These are phyloP conservation scores for Margaritifera margaritifera DNA, from an alignment of 2,888 invertebrate genomes.

Conservation along the genomic window DNA sequence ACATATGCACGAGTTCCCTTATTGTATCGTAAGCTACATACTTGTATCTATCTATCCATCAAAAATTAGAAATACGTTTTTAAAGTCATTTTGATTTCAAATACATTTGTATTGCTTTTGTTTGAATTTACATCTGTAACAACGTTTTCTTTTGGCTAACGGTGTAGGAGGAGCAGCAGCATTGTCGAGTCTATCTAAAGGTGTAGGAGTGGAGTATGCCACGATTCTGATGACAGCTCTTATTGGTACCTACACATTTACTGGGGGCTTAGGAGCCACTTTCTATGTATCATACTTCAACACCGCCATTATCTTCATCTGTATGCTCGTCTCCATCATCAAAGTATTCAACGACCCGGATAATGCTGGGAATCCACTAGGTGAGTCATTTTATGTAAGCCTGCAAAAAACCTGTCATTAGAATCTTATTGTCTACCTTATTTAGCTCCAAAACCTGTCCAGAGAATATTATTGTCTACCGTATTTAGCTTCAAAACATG, in stretches of 20 bases:
- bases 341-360: slow-evolving; percentile 62
- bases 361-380: slow-evolving; percentile 42
- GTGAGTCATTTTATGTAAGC: slow-evolving; percentile 21
- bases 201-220: slow-evolving; percentile 66
- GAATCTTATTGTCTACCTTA: no score
- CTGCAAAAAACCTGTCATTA: not conserved
- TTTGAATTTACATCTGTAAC: no score
- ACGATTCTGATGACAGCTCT: slow-evolving; percentile 65
- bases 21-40: no score
- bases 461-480: no score
- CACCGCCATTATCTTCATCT: slow-evolving; percentile 68
- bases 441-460: no score
- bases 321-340: slow-evolving; percentile 67
- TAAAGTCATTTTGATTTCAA: no score
- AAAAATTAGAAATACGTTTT: no score
- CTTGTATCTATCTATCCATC: no score
- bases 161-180: slow-evolving; percentile 67
- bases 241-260: slow-evolving; percentile 68
- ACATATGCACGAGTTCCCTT: no score
- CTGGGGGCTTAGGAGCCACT: slow-evolving; percentile 71
- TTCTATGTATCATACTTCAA: slow-evolving; percentile 73
- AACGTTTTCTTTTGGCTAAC: not conserved
- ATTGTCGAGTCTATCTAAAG: slow-evolving; percentile 65
- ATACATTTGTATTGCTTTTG: no score
- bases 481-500: no score